Evolutionary conservation across 2,113 vertebrate genomes (phyloP).

Genomic region (Aleadryas rufinucha): DNA sequence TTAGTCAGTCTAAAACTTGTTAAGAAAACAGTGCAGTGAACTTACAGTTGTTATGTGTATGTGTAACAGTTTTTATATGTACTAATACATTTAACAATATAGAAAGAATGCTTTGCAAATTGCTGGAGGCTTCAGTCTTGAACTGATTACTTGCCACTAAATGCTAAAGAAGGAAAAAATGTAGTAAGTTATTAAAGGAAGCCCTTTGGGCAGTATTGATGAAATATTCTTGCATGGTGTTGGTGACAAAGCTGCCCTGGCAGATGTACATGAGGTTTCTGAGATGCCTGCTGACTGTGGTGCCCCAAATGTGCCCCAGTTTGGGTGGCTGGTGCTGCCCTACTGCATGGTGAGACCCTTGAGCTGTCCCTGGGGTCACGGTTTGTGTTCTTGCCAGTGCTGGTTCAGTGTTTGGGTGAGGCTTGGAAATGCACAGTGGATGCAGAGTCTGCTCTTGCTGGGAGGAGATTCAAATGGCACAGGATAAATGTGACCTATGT

Average conservation of each 20-base stretch:
- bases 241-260: background rate
- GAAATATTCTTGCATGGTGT: background rate
- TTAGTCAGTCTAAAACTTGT: background rate
- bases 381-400: accelerated
- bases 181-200: background rate
- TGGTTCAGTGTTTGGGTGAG: background rate
- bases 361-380: background rate
- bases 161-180: background rate
- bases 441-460: background rate
- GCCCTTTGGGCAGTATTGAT: background rate
- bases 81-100: background rate
- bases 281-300: background rate
- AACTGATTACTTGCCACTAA: background rate
- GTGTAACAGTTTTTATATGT: background rate
- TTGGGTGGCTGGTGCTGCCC: background rate
- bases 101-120: background rate
- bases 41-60: background rate
- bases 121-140: background rate
- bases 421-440: background rate
- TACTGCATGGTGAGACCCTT: accelerated
- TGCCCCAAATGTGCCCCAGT: background rate
- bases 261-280: background rate
- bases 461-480: background rate
- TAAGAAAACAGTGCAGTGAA: background rate
- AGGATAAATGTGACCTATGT: background rate